Conservation (phyloP, 1,140 invertebrate species). For the Anoplolepis gracilipes region DNA sequence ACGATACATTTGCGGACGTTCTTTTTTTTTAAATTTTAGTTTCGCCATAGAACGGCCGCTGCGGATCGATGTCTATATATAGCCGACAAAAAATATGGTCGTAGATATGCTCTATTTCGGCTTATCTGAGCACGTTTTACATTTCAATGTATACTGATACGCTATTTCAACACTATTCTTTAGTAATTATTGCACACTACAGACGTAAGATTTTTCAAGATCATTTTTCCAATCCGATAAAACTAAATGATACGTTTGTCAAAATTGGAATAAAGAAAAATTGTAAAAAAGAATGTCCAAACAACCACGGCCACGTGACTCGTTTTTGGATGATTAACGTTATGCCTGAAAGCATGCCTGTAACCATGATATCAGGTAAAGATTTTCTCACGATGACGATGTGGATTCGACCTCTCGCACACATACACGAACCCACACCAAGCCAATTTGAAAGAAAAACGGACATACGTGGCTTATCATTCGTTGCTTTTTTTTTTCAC, state of each 20-base stretch:
- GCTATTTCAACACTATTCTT: not conserved
- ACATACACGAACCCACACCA: not conserved
- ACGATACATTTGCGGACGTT: not conserved
- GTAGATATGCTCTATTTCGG: conserved; percentile 31
- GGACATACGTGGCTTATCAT: conserved; percentile 16
- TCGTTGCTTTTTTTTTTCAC: conserved; percentile 16
- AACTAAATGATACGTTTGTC: not conserved
- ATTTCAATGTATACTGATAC: no score
- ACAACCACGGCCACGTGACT: not conserved
- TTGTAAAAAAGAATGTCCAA: no score
- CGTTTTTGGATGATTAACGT: not conserved
- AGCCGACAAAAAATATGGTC: conserved; percentile 10
- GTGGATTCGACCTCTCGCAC: not conserved
- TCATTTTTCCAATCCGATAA: not conserved
- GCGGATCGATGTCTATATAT: conserved; percentile 55
- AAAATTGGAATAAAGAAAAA: not conserved
- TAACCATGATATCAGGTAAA: not conserved
- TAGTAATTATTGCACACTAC: not conserved
- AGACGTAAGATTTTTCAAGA: not conserved
- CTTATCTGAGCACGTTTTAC: not conserved
- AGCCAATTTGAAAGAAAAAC: not conserved
- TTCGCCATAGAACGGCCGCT: not conserved
- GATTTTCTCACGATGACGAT: not conserved
- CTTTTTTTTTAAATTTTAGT: conserved; percentile 33
- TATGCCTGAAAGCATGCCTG: not conserved